Evolutionary conservation across 2,113 vertebrate species (phyloP), one percentile per base, ranked within the genome.

Genomic region (Stegastes partitus): DNA sequence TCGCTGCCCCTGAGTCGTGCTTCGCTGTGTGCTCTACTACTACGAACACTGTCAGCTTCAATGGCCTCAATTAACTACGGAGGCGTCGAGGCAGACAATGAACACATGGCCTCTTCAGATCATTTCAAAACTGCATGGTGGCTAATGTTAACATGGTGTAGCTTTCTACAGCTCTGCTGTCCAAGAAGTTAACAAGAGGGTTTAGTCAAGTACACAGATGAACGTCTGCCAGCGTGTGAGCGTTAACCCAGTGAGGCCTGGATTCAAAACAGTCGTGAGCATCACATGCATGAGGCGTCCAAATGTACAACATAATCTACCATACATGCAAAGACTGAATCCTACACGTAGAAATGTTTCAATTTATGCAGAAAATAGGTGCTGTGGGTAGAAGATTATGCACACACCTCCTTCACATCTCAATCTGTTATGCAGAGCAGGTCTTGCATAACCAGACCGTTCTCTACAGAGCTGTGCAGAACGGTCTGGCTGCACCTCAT

Each of bases 11-110:
- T 0, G 66, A 56, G 73, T 28, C 68, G 1, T 39, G 37, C 59
- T 49, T n/a, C 59, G 0, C 42, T 21, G 21, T 68, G 1, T 31
- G 37, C 59, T 49, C 16, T 45, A 0, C 42, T 21, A 19, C 77
- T 6, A 42, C 0, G 12, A 79, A 31, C 75, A 1, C 72, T 65
- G 90, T 86, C 88, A 68, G 57, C 83, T 84, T 26, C 61, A 11
- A 45, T 78, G 85, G 81, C 75, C 80, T 85, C 82, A 82, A 82
- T 89, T 89, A 89, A 70, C 74, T n/a, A 11, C 62, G 39, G 42
- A 84, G 82, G 77, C 58, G 79, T 80, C 19, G 34, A 65, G 66
- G 74, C 81, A 56, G 83, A 87, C 79, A 56, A 70, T 10, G 68
- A 85, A 65, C 86, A 90, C 84, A 87, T 65, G 80, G 82, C 77